A percentile compares a stretch with the other conserved stretches of the same genome.
Conservation (phyloP, 2,797 vertebrate genomes). For the Mormyrops boulengeri region DNA sequence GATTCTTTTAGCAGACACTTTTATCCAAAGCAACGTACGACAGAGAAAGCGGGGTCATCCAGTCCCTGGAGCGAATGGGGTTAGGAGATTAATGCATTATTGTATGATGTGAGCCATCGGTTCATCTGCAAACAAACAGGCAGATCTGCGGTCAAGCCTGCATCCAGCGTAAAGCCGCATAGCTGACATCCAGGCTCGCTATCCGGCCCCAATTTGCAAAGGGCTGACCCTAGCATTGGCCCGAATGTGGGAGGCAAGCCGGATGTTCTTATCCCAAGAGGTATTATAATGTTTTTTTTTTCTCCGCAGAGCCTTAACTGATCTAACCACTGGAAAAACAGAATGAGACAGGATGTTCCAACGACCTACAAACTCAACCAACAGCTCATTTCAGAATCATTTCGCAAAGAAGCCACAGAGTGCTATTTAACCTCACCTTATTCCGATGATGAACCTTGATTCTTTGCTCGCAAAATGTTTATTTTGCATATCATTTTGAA, state of each 20-base stretch:
- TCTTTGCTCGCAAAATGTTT: neutral
- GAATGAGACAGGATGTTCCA: neutral
- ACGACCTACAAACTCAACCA: neutral
- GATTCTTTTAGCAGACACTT: neutral
- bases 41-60: neutral
- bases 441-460: neutral
- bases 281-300: neutral
- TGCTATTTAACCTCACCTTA: neutral
- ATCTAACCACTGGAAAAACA: neutral
- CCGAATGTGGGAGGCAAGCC: neutral
- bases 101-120: neutral
- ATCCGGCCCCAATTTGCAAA: neutral
- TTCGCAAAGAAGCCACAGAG: neutral
- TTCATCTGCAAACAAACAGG: neutral
- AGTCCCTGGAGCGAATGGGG: neutral
- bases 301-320: conserved; percentile 7
- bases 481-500: neutral
- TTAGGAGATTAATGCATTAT: neutral
- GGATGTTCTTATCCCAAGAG: conserved; percentile 8
- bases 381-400: neutral
- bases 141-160: neutral
- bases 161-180: neutral
- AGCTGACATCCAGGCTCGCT: neutral
- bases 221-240: neutral
- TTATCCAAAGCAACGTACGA: neutral